These are phyloP conservation scores for Orientallactaga bullata DNA, from an alignment of 2,113 vertebrate species.

Conservation along the genomic window DNA sequence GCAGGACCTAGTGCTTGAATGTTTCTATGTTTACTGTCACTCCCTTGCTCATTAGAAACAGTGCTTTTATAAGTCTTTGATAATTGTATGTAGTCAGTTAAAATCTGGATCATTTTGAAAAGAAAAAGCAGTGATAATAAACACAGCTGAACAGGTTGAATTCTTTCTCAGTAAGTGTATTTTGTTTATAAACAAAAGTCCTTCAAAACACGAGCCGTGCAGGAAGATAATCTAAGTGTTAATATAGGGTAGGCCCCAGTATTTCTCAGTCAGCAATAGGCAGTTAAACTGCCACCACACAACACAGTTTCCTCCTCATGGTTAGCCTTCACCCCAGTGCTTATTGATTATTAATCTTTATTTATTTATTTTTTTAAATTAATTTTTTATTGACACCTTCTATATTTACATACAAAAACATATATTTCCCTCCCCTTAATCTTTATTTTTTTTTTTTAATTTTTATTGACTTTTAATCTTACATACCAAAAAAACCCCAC, in stretches of 20 bases:
- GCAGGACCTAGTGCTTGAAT: constrained; percentile 5
- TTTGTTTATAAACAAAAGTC: constrained; percentile 60
- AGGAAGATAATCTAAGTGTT: constrained; percentile 56
- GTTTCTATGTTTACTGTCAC: constrained; percentile 56
- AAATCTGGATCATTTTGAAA: constrained; percentile 51
- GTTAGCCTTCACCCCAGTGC: neutral
- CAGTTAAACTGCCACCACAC: constrained; percentile 44
- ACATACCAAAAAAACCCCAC: too few species aligned
- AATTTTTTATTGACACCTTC: too few species aligned
- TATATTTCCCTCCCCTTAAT: too few species aligned
- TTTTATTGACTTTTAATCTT: too few species aligned
- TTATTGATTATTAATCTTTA: too few species aligned
- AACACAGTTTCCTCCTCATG: neutral
- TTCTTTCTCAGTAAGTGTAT: constrained; percentile 46
- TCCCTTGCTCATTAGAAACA: constrained; percentile 60
- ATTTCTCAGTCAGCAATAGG: constrained; percentile 42
- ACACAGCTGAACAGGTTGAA: constrained; percentile 68
- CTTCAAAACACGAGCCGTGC: constrained; percentile 21
- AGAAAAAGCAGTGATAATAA: constrained; percentile 67
- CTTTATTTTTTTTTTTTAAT: too few species aligned
- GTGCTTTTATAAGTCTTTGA: constrained; percentile 39
- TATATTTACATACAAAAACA: too few species aligned
- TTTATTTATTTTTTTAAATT: too few species aligned
- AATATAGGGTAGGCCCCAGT: neutral
- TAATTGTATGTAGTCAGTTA: neutral